phyloP scores from a whole-genome alignment of 2,888 invertebrate genomes.

The Anoncus sp. region DNA sequence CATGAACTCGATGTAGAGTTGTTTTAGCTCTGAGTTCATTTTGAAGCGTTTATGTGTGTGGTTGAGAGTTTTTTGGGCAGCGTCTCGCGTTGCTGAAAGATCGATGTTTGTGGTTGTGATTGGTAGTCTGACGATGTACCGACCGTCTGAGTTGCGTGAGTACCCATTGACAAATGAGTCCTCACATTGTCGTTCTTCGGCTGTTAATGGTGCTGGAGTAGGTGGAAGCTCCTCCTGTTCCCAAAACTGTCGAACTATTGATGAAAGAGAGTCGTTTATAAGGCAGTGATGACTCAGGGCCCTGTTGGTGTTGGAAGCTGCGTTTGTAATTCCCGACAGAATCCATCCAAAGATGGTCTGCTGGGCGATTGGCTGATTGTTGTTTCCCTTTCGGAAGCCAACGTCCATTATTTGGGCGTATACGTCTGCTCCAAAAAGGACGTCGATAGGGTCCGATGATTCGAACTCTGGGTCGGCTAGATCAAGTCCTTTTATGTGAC shows the following conservation, averaged over 20 bases:
- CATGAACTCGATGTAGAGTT: not conserved
- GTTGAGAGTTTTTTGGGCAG: too few relatives aligned
- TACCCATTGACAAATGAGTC: not conserved
- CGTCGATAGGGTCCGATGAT: not conserved
- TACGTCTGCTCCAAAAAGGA: slow-evolving; percentile 31
- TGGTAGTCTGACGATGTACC: slow-evolving; percentile 6
- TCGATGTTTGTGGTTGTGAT: not conserved
- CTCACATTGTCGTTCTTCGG: not conserved
- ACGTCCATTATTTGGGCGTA: slow-evolving; percentile 11
- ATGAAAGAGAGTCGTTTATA: not conserved
- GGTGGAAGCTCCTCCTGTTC: not conserved
- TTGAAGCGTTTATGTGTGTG: too few relatives aligned
- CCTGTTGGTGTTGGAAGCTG: too few relatives aligned
- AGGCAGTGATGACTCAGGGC: too few relatives aligned
- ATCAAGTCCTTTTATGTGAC: too few relatives aligned
- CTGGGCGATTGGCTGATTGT: slow-evolving; percentile 7
- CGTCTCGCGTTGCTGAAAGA: too few relatives aligned
- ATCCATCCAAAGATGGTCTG: slow-evolving; percentile 15
- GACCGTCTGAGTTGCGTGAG: not conserved
- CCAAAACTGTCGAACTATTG: not conserved
- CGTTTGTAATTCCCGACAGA: too few relatives aligned
- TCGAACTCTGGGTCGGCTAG: not conserved
- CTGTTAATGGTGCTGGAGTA: not conserved
- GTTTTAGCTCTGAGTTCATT: too few relatives aligned
- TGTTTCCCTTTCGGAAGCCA: slow-evolving; percentile 8